Evolutionary conservation across 2,113 vertebrate genomes (phyloP), one percentile per base, ranked within the genome.

Genomic region (Melanerpes formicivorus): DNA sequence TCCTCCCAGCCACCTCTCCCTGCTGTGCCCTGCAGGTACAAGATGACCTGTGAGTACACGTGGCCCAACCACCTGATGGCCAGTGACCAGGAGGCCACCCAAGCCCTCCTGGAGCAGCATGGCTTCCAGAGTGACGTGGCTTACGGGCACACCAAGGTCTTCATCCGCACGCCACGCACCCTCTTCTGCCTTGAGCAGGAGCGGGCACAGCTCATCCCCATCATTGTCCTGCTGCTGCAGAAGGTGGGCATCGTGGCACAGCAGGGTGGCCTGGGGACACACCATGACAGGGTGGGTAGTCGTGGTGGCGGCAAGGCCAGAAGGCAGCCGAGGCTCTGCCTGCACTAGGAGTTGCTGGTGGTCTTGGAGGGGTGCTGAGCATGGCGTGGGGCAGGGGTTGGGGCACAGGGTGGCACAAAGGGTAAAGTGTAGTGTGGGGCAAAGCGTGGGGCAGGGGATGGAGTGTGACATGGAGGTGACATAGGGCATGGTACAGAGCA

Each of bases 31-130:
- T 56, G 34, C 81, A 99, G 99, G 87, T 99, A 99, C 83, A 99
- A 99, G 95, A 99, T 99, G 99, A 99, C 99, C 5, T 99, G 99
- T 4, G 99, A 99, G 95, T 99, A 99, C 97, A 99, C 99, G 2
- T 99, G 99, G 99, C 99, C 99, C 16, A 98, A 99, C 93, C 99
- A 99, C 97, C 96, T 99, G 90, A 98, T 99, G 99, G 85, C 40
- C 46, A 97, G 97, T 0, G 99, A 99, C 95, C 89, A 78, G 22
- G 98, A 98, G 8, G 99, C 99, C 0, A 98, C 98, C 52, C 96
- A 98, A 34, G 98, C 98, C 63, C 98, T 99, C n/a, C 95, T 99
- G 64, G 98, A 95, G 46, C 98, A 99, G 95, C 98, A 99, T 0
- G 97, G 98, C 29, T 98, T 99, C 93, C 98, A 98, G 81, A 97